Conservation (phyloP, 2,797 vertebrate species). For the Tympanoctomys barrerae region DNA sequence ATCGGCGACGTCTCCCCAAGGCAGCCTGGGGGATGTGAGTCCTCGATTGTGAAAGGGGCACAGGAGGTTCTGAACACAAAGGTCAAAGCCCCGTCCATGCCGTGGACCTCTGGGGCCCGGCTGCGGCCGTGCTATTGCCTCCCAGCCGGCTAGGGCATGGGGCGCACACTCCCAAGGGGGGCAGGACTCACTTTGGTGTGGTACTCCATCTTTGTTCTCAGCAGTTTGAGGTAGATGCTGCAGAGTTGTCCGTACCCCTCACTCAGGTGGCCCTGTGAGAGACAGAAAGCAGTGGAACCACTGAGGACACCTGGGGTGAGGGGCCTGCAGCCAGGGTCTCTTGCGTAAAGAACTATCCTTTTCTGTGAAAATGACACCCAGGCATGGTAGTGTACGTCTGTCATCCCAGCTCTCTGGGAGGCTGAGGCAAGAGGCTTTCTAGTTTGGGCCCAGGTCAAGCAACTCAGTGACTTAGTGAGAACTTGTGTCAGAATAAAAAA, state of each 20-base stretch:
- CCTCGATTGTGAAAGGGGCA: neutral
- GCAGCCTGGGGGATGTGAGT: neutral
- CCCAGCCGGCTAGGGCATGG: neutral
- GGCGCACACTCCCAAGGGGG: neutral
- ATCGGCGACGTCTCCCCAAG: neutral
- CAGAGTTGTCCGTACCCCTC: constrained; percentile 99
- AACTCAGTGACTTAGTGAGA: neutral
- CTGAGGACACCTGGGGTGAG: rapidly evolving
- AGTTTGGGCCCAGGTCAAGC: neutral
- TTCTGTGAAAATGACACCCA: neutral
- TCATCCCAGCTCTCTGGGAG: neutral
- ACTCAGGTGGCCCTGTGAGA: constrained; percentile 95
- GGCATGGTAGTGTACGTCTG: neutral
- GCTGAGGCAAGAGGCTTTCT: neutral
- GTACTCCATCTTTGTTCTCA: constrained; percentile 99
- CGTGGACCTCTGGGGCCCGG: neutral
- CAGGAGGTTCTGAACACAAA: neutral
- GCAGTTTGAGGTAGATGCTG: constrained; percentile 99
- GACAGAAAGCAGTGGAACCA: neutral
- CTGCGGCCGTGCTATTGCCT: neutral
- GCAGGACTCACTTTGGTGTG: constrained; percentile 95
- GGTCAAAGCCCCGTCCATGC: neutral
- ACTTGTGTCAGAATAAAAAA: neutral
- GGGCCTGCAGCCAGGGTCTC: neutral
- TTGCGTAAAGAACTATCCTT: neutral